Percentiles rank a stretch among this genome's conserved stretches.
phyloP scores from a whole-genome alignment of 2,797 vertebrate species.

The Merluccius polli region DNA sequence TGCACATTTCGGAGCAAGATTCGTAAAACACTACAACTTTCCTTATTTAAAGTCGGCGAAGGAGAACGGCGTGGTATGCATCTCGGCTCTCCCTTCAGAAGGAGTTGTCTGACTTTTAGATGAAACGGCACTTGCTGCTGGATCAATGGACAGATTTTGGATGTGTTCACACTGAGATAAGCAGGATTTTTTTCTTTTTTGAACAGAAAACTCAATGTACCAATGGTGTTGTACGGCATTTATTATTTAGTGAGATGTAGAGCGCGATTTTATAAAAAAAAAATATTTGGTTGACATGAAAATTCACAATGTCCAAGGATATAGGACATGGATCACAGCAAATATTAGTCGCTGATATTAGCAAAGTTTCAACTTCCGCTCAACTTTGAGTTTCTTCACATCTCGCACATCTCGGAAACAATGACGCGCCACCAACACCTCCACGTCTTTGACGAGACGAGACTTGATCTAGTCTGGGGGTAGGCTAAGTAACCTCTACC shows the following conservation, averaged over 20 bases:
- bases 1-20: neutral
- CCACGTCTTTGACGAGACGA: neutral
- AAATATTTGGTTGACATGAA: no score
- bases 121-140: neutral
- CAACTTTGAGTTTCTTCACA: neutral
- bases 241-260: neutral
- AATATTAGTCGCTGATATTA: no score
- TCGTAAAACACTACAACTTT: neutral
- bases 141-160: neutral
- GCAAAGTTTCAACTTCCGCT: neutral
- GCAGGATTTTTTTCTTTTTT: neutral
- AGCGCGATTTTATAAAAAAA: neutral
- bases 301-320: no score
- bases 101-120: neutral
- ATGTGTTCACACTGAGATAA: neutral
- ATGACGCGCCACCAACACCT: neutral
- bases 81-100: no score
- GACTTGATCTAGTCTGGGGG: neutral
- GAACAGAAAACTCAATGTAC: neutral
- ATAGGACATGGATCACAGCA: neutral
- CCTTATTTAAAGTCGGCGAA: neutral
- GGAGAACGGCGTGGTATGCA: neutral
- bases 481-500: neutral
- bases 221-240: neutral
- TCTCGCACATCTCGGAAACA: neutral